Base-by-base conservation (phyloP, 2,797 vertebrate genomes). In the Molossus alvarezi region DNA sequence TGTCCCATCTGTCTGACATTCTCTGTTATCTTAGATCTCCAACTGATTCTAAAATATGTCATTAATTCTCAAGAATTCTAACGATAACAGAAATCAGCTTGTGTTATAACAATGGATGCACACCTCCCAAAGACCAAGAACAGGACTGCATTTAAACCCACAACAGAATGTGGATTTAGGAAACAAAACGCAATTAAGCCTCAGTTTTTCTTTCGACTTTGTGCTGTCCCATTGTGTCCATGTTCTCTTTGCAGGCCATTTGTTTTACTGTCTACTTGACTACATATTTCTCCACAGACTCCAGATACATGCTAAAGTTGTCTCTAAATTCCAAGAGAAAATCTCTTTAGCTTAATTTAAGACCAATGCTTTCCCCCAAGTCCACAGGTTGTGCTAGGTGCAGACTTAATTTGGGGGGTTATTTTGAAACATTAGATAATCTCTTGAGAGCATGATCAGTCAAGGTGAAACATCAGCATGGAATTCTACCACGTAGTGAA, bases 401-500 rank as follows among this genome's bases (percentile, higher is more conserved):
- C 92, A 96, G 84, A n/a, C 7, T 72, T 94, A 85, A 85, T 64
- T 80, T 65, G 5, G 25, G 1, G n/a, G 23, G 1, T 23, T 84
- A 58, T 79, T 93, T 79, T 55, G 58, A 89, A 88, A 83, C 9
- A 69, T 80, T 33, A 77, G 18, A 5, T 86, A 7, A 37, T n/a
- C 57, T 81, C 51, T 95, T 92, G 58, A 84, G 45, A 77, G n/a
- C 6, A 91, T 18, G 2, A 69, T 20, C 27, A 73, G 82, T n/a
- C 13, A 64, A 90, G 41, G 27, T 76, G 62, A 92, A 55, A 6
- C 41, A 83, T 41, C 71, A 80, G 62, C 86, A 88, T 67, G 80
- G 76, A 92, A 75, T 89, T 94, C 75, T 89, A 37, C 17, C 20
- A 71, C 10, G 21, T 23, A n/a, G 7, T 87, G 21, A 75, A 84